Percentiles rank a stretch among this genome's conserved stretches.
Conservation (phyloP, 1,140 invertebrate genomes). For the Apis dorsata region DNA sequence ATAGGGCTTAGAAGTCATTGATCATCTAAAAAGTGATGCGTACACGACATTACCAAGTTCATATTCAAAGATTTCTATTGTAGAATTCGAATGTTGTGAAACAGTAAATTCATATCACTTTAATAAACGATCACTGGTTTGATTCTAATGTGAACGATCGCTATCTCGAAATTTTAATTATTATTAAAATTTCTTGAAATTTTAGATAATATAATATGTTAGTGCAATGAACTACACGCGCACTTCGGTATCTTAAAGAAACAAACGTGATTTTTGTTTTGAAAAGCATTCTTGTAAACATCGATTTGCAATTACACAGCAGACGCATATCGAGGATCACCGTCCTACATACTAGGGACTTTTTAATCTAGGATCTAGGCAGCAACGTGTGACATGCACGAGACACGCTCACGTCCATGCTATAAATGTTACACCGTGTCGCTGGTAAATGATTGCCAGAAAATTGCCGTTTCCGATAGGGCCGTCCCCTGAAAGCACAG, state of each 20-base stretch:
- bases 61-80: background rate
- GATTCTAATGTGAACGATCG: no score
- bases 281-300: constrained; percentile 5
- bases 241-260: background rate
- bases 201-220: no score
- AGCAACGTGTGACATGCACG: background rate
- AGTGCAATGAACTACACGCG: no score
- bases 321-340: constrained; percentile 43
- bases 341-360: constrained; percentile 44
- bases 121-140: no score
- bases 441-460: constrained; percentile 64
- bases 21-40: background rate
- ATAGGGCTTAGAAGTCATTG: constrained; percentile 32
- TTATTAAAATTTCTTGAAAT: no score
- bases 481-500: constrained; percentile 7
- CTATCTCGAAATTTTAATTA: no score
- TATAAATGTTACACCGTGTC: constrained; percentile 53
- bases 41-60: background rate
- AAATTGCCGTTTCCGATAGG: constrained; percentile 58
- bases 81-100: no score
- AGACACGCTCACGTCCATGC: constrained; percentile 17
- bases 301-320: constrained; percentile 1
- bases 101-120: no score
- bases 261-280: constrained; percentile 16
- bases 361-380: constrained; percentile 50